phyloP scores from a whole-genome alignment of 2,113 vertebrate species.

The Siphamia tubifer region DNA sequence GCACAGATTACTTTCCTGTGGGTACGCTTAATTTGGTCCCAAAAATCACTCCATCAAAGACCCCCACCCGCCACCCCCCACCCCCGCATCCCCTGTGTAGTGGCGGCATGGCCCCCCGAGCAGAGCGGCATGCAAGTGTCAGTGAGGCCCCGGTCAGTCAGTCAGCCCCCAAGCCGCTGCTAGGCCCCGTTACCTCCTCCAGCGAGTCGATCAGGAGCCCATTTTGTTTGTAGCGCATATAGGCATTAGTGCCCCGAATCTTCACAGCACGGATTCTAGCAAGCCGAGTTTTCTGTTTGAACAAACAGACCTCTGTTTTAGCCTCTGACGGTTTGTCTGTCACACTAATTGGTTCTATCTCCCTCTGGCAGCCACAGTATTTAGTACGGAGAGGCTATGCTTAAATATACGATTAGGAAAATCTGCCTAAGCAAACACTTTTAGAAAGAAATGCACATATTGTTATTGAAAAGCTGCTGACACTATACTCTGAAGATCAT shows the following conservation, averaged over 20 bases:
- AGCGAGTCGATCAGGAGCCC: slow-evolving; percentile 90
- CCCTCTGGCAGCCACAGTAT: slow-evolving; percentile 55
- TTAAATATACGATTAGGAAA: slow-evolving; percentile 54
- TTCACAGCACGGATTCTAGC: slow-evolving; percentile 95
- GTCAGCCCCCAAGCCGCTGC: slow-evolving; percentile 55
- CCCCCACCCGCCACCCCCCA: background rate
- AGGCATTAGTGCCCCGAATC: slow-evolving; percentile 93
- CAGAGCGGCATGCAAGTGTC: slow-evolving; percentile 72
- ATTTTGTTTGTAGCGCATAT: slow-evolving; percentile 98
- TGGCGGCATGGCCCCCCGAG: slow-evolving; percentile 61
- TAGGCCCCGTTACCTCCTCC: slow-evolving; percentile 86
- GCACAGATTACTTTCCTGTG: too few relatives aligned
- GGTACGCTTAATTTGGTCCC: too few relatives aligned
- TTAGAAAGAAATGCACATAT: slow-evolving; percentile 54
- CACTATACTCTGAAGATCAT: slow-evolving; percentile 60
- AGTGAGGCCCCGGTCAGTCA: slow-evolving; percentile 69
- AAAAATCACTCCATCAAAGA: too few relatives aligned
- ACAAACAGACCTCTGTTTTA: slow-evolving; percentile 82
- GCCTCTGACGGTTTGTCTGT: slow-evolving; percentile 63
- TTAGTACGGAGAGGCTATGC: slow-evolving; percentile 38
- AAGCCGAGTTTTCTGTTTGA: slow-evolving; percentile 93
- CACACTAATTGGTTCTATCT: slow-evolving; percentile 65
- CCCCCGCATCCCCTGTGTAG: slow-evolving; percentile 22
- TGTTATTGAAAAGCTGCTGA: slow-evolving; percentile 66
- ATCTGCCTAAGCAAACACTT: slow-evolving; percentile 64